Conservation (phyloP, 1,140 invertebrate genomes). For the Gryon sp. region DNA sequence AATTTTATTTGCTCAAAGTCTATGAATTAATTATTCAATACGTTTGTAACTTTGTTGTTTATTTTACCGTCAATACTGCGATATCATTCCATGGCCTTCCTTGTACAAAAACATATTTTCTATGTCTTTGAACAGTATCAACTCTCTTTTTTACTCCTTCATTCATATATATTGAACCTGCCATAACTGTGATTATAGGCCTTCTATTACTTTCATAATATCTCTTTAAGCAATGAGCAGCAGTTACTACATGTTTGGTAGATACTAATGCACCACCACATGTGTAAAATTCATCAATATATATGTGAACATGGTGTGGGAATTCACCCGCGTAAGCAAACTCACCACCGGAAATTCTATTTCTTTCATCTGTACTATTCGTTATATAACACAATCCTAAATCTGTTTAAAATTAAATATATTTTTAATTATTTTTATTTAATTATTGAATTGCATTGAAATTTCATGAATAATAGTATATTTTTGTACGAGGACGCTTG, state of each 20-base stretch:
- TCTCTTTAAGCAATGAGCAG: constrained; percentile 15
- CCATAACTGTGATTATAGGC: no score
- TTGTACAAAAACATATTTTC: not conserved
- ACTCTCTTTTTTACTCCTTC: not conserved
- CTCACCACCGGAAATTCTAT: not conserved
- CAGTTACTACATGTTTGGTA: not conserved
- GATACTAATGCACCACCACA: constrained; percentile 4
- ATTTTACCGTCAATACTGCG: constrained; percentile 2
- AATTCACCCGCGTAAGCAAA: not conserved
- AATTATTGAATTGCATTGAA: no score
- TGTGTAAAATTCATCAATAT: not conserved
- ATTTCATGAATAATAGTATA: no score
- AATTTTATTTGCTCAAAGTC: no score
- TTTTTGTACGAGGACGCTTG: no score
- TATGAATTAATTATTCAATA: no score
- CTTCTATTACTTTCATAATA: no score
- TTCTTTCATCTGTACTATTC: not conserved
- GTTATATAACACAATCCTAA: not conserved
- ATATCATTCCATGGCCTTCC: constrained; percentile 6
- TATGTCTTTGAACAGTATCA: not conserved
- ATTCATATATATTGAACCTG: not conserved
- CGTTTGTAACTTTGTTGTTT: not conserved
- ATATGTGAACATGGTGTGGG: not conserved
- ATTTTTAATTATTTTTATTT: no score
- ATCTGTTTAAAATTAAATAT: no score